Evolutionary conservation across 2,113 vertebrate genomes (phyloP), one percentile per base, ranked within the genome.

Genomic region (Podarcis cretensis): DNA sequence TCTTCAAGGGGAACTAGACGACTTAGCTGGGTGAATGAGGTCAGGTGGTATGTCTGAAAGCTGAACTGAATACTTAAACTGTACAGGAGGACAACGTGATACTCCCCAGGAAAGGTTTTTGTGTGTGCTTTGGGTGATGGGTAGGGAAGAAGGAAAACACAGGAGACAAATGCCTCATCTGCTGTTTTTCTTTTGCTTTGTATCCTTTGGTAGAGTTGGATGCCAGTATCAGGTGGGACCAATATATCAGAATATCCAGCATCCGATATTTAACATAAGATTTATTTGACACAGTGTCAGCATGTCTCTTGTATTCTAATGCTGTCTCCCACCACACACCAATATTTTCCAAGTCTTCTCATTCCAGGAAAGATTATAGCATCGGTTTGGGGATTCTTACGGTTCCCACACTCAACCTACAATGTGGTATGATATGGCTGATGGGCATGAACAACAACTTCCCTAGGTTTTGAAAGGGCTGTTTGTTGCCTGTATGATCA

Each of bases 181-280:
- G 5, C 35, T 40, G 27, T 66, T 65, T 81, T 40, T 68, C 57
- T 30, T 69, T 69, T 27, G 16, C 76, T 57, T 35, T 59, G 12
- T 37, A 3, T 43, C 27, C 5, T 43, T 84, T 84, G 5, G 35
- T 32, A 37, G 25, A 65, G 75, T 93, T 83, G 84, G 92, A 25
- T 43, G 37, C 35, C 9, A 65, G 86, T 63, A 81, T 83, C 10
- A 87, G 48, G 10, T 90, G 81, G 59, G 35, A 79, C 57, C 88
- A 69, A 21, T 48, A 37, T 68, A 80, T 88, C 89, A 68, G 30
- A 90, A 86, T 90, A 92, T 90, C 91, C 25, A 71, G 35, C 43
- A 43, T 74, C 79, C 37, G 9, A 63, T 75, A 86, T 83, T 88
- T 87, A 3, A 23, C 7, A 48, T 0, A 2, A 57, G 85, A 84